A percentile compares a stretch with the other conserved stretches of the same genome.
phyloP scores from a whole-genome alignment of 2,797 vertebrate species.

The Semotilus atromaculatus region DNA sequence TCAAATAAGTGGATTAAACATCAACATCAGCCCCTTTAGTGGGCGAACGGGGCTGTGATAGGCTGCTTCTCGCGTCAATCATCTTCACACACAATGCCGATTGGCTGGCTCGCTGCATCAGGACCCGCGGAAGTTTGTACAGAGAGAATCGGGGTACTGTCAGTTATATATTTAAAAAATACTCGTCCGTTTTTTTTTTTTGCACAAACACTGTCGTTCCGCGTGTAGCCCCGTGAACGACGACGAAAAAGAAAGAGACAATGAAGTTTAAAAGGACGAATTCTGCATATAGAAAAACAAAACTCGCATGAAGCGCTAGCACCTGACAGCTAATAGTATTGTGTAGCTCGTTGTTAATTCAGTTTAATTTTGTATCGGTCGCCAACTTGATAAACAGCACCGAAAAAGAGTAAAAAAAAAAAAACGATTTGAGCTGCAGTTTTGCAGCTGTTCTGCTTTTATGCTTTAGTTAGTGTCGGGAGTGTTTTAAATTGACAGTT shows the following conservation, averaged over 20 bases:
- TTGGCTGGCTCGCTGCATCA: not conserved
- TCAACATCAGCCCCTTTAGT: not conserved
- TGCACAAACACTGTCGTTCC: not conserved
- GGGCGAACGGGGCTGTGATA: not conserved
- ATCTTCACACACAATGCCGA: constrained; percentile 53
- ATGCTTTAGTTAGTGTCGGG: not conserved
- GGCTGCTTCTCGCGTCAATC: constrained; percentile 22
- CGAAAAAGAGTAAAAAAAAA: not conserved
- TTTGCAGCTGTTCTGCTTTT: not conserved
- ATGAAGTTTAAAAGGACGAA: not conserved
- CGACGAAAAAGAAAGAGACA: not conserved
- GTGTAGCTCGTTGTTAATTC: not conserved
- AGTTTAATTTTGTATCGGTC: not conserved
- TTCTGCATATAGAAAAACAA: not conserved
- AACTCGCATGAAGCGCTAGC: not conserved
- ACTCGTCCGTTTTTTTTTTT: not conserved
- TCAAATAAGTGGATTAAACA: constrained; percentile 8
- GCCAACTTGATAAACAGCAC: not conserved
- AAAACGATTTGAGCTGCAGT: not conserved
- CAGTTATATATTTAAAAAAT: constrained; percentile 44
- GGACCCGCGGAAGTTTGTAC: constrained; percentile 51
- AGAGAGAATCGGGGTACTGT: constrained; percentile 3
- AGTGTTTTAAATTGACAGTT: not conserved
- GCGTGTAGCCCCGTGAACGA: not conserved
- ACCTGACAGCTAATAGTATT: constrained; percentile 10